A percentile compares a stretch with the other conserved stretches of the same genome.
phyloP scores from a whole-genome alignment of 1,140 invertebrate genomes.

The Mactra quadrangularis region DNA sequence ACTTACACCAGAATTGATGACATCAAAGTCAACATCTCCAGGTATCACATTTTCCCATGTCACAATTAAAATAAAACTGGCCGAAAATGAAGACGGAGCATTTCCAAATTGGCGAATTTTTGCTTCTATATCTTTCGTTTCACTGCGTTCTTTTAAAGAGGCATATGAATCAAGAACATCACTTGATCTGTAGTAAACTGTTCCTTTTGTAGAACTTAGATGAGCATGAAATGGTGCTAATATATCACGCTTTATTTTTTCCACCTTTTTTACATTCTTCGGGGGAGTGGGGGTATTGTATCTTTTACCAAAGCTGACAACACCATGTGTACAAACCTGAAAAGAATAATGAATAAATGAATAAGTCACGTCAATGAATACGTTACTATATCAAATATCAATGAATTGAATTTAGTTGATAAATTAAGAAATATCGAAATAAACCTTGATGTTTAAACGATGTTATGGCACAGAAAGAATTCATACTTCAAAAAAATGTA shows the following conservation, averaged over 20 bases:
- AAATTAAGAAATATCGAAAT: too few species aligned
- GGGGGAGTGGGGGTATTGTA: conserved; percentile 9
- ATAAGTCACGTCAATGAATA: too few species aligned
- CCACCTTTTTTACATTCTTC: neutral
- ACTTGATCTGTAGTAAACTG: neutral
- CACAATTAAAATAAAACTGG: conserved; percentile 18
- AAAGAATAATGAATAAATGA: neutral
- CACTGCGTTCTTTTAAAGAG: neutral
- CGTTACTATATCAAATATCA: too few species aligned
- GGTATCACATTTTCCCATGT: neutral
- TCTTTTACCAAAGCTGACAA: neutral
- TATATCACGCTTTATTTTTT: neutral
- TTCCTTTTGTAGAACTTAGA: neutral
- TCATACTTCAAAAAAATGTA: too few species aligned
- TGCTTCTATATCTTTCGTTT: neutral
- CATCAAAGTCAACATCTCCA: neutral
- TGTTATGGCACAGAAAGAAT: too few species aligned
- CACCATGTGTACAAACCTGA: neutral
- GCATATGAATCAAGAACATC: neutral
- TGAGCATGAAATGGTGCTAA: conserved; percentile 13
- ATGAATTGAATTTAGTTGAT: too few species aligned
- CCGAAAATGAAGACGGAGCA: too few species aligned
- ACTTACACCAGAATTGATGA: neutral
- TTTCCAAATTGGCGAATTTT: neutral
- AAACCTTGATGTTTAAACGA: too few species aligned